Percentiles rank a stretch among this genome's conserved stretches.
phyloP scores from a whole-genome alignment of 1,140 invertebrate species.

The Cherax destructor region DNA sequence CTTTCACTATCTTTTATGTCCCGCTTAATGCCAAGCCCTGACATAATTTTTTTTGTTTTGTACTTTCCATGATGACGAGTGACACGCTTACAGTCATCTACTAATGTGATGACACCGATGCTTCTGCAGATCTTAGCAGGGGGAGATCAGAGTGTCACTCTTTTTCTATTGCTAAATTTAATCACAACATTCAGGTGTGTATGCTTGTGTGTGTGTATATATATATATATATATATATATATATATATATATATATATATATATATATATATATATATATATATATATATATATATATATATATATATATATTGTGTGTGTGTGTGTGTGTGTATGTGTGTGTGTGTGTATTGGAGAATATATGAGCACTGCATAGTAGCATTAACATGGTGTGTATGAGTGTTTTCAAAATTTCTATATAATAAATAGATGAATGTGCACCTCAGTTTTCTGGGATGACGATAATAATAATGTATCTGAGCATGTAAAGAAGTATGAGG shows the following conservation, averaged over 20 bases:
- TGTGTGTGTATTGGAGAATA: neutral
- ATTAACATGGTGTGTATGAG: neutral
- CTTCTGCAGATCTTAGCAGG: neutral
- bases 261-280: no score
- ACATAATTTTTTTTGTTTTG: neutral
- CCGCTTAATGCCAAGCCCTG: neutral
- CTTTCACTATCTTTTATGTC: neutral
- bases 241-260: no score
- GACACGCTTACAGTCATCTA: neutral
- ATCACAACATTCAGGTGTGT: conserved; percentile 10
- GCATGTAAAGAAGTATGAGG: no score
- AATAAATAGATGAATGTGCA: no score
- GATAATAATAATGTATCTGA: no score
- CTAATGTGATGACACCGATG: neutral
- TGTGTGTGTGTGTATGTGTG: no score
- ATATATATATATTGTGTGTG: neutral
- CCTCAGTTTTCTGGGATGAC: no score
- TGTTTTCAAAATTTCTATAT: neutral
- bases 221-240: no score
- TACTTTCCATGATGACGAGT: neutral
- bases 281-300: no score
- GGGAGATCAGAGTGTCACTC: neutral
- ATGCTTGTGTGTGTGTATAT: neutral
- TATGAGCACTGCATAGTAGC: neutral
- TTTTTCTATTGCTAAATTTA: neutral